Conservation (phyloP, 1,140 invertebrate species). For the Dinoponera quadriceps region DNA sequence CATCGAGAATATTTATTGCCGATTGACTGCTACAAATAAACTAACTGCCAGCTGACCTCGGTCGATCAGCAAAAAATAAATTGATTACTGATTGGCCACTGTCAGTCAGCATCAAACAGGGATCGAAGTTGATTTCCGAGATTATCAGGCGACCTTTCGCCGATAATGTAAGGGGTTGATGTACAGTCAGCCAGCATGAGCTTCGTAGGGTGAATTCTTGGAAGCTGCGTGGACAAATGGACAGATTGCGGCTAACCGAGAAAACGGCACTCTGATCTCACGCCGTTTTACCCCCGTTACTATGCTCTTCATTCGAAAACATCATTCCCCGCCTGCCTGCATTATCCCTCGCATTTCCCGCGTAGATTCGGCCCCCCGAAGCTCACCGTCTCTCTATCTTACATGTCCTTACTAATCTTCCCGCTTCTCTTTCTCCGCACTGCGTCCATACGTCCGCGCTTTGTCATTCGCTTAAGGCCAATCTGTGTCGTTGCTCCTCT, state of each 20-base stretch:
- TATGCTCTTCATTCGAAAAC: slow-evolving; percentile 53
- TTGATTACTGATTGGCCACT: background rate
- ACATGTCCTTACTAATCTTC: slow-evolving; percentile 9
- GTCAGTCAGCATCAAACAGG: slow-evolving; percentile 78
- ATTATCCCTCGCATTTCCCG: background rate
- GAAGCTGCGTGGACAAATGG: slow-evolving; percentile 70
- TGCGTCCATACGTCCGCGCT: slow-evolving; percentile 71
- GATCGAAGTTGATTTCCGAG: slow-evolving; percentile 81
- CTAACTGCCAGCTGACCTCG: background rate
- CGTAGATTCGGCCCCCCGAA: slow-evolving; percentile 6
- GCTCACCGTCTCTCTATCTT: slow-evolving; percentile 11
- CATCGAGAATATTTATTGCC: background rate
- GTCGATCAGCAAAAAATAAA: slow-evolving; percentile 77
- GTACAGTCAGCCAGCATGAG: slow-evolving; percentile 77
- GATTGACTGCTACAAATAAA: slow-evolving; percentile 66
- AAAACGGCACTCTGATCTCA: slow-evolving; percentile 76
- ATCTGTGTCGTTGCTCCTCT: slow-evolving; percentile 76
- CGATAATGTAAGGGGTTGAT: slow-evolving; percentile 76
- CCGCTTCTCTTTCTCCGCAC: slow-evolving; percentile 15
- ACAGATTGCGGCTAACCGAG: slow-evolving; percentile 83
- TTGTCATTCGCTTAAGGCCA: slow-evolving; percentile 84
- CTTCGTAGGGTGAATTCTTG: slow-evolving; percentile 82
- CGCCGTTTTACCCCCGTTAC: slow-evolving; percentile 61
- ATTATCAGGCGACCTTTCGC: slow-evolving; percentile 66
- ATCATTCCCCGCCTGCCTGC: slow-evolving; percentile 20